Evolutionary conservation across 2,888 invertebrate genomes (phyloP), one percentile per base, ranked within the genome.

Genomic region (Cataglyphis cursor): DNA sequence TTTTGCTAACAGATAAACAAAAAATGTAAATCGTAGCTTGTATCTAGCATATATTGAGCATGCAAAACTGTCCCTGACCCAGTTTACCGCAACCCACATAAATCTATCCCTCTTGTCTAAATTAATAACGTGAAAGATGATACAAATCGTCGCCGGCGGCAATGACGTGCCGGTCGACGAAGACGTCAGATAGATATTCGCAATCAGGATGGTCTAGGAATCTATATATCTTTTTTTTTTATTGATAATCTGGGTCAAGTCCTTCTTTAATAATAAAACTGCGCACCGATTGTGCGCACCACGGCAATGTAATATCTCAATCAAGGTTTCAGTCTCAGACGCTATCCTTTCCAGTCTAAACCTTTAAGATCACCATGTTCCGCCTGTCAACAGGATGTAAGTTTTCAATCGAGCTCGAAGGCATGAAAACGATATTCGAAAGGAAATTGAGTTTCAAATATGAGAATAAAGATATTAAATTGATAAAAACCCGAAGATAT

Each of bases 221-320:
- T 78, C 78, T 61, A 8, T 51, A 8, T n/a, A 51, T 44, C 78
- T 70, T 72, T 81, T 85, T 89, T 85, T 81, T 82, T 83, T 89
- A 66, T 57, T 28, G 82, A 66, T 75, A 84, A 89, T 84, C 86
- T 86, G 44, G 89, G 88, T 89, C 89, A 89, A 89, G 89, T 87
- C 86, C 89, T 84, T 80, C 85, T 84, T 87, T 83, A 89, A 75
- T 74, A 80, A 88, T 89, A 86, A 89, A 89, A 89, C 86, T 75
- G 61, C 85, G 83, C 65, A 61, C 35, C 59, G 88, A 82, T 88
- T 85, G 74, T 65, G 76, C 57, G 85, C 81, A 75, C 85, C 84
- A 82, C 83, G 80, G 90, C 83, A 90, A 90, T 82, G 85, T 84
- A 85, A 89, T 89, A 89, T 87, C 82, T 88, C 82, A 90, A 90